Percentiles rank a stretch among this genome's conserved stretches.
phyloP scores from a whole-genome alignment of 1,140 invertebrate genomes.

The Drosophila arizonae region DNA sequence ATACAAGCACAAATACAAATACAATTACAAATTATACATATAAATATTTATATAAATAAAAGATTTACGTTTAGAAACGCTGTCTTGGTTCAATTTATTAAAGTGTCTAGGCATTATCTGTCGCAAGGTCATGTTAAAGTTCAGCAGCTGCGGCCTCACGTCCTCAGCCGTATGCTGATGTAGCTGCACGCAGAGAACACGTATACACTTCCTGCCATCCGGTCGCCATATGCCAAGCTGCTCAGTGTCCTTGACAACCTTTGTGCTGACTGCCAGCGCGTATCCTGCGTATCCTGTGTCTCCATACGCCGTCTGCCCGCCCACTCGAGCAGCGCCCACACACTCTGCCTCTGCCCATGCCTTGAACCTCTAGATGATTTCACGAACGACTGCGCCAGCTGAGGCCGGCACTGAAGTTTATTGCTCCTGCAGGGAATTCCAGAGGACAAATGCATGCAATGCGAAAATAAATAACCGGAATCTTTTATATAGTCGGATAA shows the following conservation, averaged over 20 bases:
- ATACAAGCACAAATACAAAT: slow-evolving; percentile 36
- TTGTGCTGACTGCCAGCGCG: slow-evolving; percentile 4
- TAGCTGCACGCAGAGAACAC: background rate
- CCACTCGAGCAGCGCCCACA: background rate
- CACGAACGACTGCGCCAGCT: background rate
- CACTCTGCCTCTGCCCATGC: background rate
- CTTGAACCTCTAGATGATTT: background rate
- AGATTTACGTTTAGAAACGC: slow-evolving; percentile 12
- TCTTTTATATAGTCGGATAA: background rate
- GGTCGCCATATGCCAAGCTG: slow-evolving; percentile 7
- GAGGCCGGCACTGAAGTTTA: slow-evolving; percentile 1
- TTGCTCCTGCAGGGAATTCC: slow-evolving; percentile 4
- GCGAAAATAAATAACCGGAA: background rate
- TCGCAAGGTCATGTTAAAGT: slow-evolving; percentile 28
- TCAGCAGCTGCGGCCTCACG: background rate
- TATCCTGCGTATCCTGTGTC: background rate
- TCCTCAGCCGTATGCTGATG: background rate
- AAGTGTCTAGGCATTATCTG: background rate
- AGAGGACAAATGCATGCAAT: background rate
- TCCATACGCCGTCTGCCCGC: slow-evolving; percentile 12
- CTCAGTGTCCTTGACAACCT: slow-evolving; percentile 14
- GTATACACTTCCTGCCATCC: slow-evolving; percentile 10
- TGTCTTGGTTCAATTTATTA: slow-evolving; percentile 18
- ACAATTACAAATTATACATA: slow-evolving; percentile 36
- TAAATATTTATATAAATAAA: slow-evolving; percentile 22